Evolutionary conservation across 2,888 invertebrate genomes (phyloP), one percentile per base, ranked within the genome.

Genomic region (Lycaena phlaeas): DNA sequence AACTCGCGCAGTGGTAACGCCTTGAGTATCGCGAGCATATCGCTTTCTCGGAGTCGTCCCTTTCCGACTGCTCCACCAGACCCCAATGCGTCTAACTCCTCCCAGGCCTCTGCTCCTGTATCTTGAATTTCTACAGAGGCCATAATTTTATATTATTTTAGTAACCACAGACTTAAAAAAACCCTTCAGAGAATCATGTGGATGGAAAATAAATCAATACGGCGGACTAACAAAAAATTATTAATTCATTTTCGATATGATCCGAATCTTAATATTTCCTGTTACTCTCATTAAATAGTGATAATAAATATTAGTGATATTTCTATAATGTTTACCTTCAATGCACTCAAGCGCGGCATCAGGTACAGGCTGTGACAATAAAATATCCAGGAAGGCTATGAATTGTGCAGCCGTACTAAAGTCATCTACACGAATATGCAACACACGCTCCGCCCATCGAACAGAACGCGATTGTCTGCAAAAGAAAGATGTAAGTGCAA

Each of bases 391-490:
- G 14, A 79, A 26, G 0, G 69, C 77, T 3, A 81, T 44, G 2
- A 63, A 42, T 0, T 62, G 61, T 42, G 71, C 69, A 4, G 73
- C 74, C 0, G 64, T 51, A 11, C 51, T 49, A 17, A 46, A 31
- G 52, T 71, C 73, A 0, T 54, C 53, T 5, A 64, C 66, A 2
- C 54, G 54, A 9, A 68, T 26, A 14, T 47, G 49, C 4, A 79
- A 28, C n/a, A 68, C 59, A 0, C 55, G 55, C 7, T 64, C 59
- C 15, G 77, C 81, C 82, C 82, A 82, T 2, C 57, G 57, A 18
- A 82, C 79, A 0, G 82, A 82, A 0, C 74, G 69, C 2, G 61
- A 66, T 48, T 81, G 82, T 41, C 82, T 81, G 55, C n/a, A 40
- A 15, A 14, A 11, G n/a, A n/a, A 4, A 29, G 11, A 2, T 10